phyloP scores from a whole-genome alignment of 2,797 vertebrate genomes.

The Leptoclinus maculatus region DNA sequence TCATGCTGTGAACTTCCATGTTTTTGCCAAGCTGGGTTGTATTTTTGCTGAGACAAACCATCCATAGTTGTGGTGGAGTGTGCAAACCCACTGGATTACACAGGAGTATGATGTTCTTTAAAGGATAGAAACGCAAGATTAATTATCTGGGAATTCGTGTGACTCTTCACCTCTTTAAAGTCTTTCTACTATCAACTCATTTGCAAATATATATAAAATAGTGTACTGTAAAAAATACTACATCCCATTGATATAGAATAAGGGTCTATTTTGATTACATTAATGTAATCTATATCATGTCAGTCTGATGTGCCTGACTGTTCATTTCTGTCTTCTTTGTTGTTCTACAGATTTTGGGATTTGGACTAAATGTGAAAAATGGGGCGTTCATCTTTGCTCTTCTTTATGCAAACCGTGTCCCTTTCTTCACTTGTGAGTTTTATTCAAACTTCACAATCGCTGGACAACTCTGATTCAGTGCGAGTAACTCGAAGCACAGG shows the following conservation, averaged over 20 bases:
- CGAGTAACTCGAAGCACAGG: background rate
- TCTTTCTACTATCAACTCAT: background rate
- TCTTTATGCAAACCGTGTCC: constrained; percentile 36
- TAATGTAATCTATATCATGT: background rate
- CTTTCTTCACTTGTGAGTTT: constrained; percentile 55
- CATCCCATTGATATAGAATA: background rate
- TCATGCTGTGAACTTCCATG: constrained; percentile 16
- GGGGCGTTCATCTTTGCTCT: constrained; percentile 42
- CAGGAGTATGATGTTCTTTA: constrained; percentile 33
- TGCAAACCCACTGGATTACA: constrained; percentile 42
- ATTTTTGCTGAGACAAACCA: constrained; percentile 20
- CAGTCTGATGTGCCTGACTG: background rate
- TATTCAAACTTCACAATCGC: constrained; percentile 41
- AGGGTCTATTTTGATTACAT: background rate
- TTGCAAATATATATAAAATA: constrained; percentile 6
- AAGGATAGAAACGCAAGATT: constrained; percentile 44
- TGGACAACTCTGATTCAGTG: constrained; percentile 15
- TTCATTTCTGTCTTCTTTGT: constrained; percentile 13
- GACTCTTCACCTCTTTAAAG: background rate
- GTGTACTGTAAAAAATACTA: background rate
- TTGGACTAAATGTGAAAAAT: constrained; percentile 42
- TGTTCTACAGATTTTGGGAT: constrained; percentile 48
- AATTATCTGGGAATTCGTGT: constrained; percentile 24
- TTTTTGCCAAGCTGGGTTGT: constrained; percentile 16
- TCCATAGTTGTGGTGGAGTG: constrained; percentile 14